Conservation (phyloP, 2,113 vertebrate species). For the Sceloporus tristichus region DNA sequence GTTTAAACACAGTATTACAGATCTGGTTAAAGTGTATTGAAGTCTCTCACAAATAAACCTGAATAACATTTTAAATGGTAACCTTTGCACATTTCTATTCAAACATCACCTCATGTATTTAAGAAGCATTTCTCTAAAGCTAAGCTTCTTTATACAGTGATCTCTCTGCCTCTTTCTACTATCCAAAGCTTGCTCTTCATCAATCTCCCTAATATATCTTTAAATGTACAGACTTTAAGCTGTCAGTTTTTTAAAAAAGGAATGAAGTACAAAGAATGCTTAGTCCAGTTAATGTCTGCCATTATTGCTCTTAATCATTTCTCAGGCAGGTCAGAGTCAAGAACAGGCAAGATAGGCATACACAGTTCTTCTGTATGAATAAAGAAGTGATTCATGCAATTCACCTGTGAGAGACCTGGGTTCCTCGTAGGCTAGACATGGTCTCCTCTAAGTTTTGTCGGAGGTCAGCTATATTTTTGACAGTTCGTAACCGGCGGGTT, state of each 20-base stretch:
- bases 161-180: background rate
- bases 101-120: slow-evolving; percentile 44
- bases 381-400: fast-evolving
- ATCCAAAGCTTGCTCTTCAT: slow-evolving; percentile 13
- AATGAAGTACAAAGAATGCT: background rate
- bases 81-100: slow-evolving; percentile 30
- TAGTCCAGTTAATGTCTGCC: background rate
- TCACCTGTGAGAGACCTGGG: slow-evolving; percentile 92
- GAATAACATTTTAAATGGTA: slow-evolving; percentile 53
- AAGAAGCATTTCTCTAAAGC: slow-evolving; percentile 15
- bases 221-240: background rate
- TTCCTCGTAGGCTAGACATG: slow-evolving; percentile 95
- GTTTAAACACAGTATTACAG: slow-evolving; percentile 59
- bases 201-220: background rate
- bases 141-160: slow-evolving; percentile 18
- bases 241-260: background rate
- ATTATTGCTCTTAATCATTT: background rate
- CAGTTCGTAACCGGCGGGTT: slow-evolving; percentile 88
- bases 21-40: slow-evolving; percentile 12
- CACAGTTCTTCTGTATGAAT: fast-evolving
- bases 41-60: slow-evolving; percentile 22
- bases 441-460: slow-evolving; percentile 97
- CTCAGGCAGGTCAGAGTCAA: background rate
- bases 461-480: slow-evolving; percentile 96
- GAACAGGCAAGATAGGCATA: background rate